phyloP scores from a whole-genome alignment of 2,113 vertebrate genomes.

The Passer montanus region DNA sequence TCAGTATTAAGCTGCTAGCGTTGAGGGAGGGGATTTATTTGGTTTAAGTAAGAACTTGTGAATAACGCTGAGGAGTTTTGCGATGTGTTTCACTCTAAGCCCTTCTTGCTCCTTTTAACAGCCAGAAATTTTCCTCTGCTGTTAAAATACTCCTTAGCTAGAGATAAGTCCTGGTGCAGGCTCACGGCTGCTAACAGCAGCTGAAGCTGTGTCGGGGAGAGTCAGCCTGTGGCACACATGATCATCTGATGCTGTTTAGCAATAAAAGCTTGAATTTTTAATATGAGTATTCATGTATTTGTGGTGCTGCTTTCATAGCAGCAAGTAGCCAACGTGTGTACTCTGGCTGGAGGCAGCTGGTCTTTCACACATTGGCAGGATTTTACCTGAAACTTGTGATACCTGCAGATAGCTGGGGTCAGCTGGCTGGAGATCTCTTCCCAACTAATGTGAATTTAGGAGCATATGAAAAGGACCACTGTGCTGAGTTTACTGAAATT shows the following conservation, averaged over 20 bases:
- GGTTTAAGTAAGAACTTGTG: neutral
- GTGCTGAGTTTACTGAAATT: neutral
- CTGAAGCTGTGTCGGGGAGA: neutral
- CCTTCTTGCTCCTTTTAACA: accelerated
- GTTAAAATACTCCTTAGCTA: neutral
- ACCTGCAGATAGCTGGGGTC: neutral
- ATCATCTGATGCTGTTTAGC: neutral
- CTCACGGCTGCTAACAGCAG: neutral
- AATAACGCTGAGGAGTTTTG: neutral
- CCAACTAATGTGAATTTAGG: neutral
- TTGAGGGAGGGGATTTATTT: neutral
- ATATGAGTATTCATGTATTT: neutral
- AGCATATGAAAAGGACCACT: neutral
- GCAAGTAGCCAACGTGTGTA: neutral
- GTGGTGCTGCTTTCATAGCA: neutral
- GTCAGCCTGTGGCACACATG: neutral
- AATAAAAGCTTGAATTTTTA: neutral
- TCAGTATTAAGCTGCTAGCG: neutral
- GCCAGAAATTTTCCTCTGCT: neutral
- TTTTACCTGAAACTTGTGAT: neutral
- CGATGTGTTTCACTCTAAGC: neutral
- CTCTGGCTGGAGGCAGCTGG: neutral
- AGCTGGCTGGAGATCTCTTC: neutral
- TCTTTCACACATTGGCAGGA: neutral
- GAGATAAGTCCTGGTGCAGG: neutral